These are phyloP conservation scores for Mugil cephalus DNA, from an alignment of 2,113 vertebrate genomes.

Conservation along the genomic window DNA sequence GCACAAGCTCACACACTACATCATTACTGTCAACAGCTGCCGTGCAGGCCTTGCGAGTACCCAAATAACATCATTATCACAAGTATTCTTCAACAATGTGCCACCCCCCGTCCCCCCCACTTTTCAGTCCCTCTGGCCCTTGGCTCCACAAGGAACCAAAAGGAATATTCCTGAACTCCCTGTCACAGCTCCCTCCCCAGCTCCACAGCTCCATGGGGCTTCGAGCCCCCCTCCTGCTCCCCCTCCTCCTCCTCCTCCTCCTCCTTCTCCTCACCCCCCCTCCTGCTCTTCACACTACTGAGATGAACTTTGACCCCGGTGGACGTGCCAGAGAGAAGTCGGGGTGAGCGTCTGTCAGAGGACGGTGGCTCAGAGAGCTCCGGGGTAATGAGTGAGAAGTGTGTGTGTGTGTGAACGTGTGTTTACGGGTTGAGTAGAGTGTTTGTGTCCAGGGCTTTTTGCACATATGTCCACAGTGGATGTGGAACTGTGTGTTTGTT, in stretches of 20 bases:
- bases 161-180: constrained; percentile 57
- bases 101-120: too few relatives aligned
- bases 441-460: neutral
- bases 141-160: constrained; percentile 65
- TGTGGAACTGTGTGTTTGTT: neutral
- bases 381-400: constrained; percentile 69
- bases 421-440: constrained; percentile 40
- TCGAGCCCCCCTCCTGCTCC: constrained; percentile 50
- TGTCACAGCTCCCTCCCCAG: constrained; percentile 25
- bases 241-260: constrained; percentile 56
- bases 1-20: constrained; percentile 67
- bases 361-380: constrained; percentile 49
- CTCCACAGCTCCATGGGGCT: constrained; percentile 38
- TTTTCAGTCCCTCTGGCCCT: constrained; percentile 64
- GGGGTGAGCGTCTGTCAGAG: constrained; percentile 67
- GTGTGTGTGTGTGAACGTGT: constrained; percentile 57
- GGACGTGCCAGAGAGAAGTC: constrained; percentile 77
- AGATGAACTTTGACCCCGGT: constrained; percentile 72
- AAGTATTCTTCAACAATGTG: constrained; percentile 78
- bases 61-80: constrained; percentile 82
- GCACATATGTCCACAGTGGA: neutral
- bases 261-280: constrained; percentile 61
- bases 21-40: constrained; percentile 83
- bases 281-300: constrained; percentile 67
- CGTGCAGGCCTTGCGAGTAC: constrained; percentile 71